Base-by-base conservation (phyloP, 2,113 vertebrate species). In the human (Homo sapiens) region DNA sequence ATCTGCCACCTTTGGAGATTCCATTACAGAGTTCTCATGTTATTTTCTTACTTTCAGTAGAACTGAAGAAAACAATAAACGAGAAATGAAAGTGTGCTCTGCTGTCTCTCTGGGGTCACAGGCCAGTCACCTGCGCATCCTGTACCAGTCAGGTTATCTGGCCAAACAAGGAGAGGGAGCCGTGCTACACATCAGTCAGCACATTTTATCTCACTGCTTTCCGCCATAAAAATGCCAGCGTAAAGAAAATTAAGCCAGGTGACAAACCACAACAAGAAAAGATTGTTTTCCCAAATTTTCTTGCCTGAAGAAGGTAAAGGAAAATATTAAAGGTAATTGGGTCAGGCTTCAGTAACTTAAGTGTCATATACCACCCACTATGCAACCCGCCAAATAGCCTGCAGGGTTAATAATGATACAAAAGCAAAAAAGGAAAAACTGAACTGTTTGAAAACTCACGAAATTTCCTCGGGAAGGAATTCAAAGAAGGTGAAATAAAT, bases 401-500 rank as follows among this genome's bases (percentile, higher is more conserved):
- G 13, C 3, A 50, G 45, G 23, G 38, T 90, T 96, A 87, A 83
- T 43, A 89, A 90, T 78, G 55, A 87, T 38, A 70, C 11, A 18
- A 87, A 94, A 84, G 55, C 85, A 66, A 89, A 97, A 18, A 70
- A 75, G 27, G 72, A 96, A 73, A 55, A 13, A 14, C 59, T 32
- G 2, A 87, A 68, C 52, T 20, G 14, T 70, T 90, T 72, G 38
- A 73, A 86, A 92, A 85, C n/a, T 95, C 87, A 25, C 1, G 13
- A 95, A 7, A 5, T 50, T 93, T 61, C 78, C 80, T 81, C 78
- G 13, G 84, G 73, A 87, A 96, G n/a, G 52, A 94, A 83, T 80
- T 93, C 88, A 59, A 48, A 59, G 78, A 96, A 92, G 10, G 32
- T 55, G 82, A 96, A 98, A 96, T 94, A 95, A 96, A 94, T 96